These are phyloP conservation scores for Battus philenor DNA, from an alignment of 1,140 invertebrate genomes.

Conservation along the genomic window DNA sequence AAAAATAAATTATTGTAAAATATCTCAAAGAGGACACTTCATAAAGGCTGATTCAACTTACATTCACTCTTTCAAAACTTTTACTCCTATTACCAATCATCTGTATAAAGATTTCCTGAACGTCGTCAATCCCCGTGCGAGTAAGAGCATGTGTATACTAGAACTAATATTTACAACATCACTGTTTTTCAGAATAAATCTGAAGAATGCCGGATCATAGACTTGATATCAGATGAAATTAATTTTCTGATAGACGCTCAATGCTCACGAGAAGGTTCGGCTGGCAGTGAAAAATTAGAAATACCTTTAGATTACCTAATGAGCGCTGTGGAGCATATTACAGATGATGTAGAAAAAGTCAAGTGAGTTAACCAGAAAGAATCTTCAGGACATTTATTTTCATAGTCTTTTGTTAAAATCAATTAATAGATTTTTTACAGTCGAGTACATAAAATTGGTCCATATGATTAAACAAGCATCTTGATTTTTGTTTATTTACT, in stretches of 20 bases:
- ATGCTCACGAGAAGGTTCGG: slow-evolving; percentile 23
- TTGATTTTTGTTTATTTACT: too few relatives aligned
- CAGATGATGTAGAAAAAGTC: slow-evolving; percentile 47
- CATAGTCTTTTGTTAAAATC: too few relatives aligned
- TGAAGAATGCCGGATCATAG: slow-evolving; percentile 49
- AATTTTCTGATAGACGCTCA: slow-evolving; percentile 45
- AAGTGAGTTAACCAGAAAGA: slow-evolving; percentile 44
- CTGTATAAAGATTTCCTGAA: not conserved
- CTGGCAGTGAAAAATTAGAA: slow-evolving; percentile 35
- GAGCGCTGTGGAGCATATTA: slow-evolving; percentile 45
- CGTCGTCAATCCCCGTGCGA: too few relatives aligned
- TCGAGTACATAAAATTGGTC: too few relatives aligned
- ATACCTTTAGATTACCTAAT: slow-evolving; percentile 53
- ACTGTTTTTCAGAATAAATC: slow-evolving; percentile 45
- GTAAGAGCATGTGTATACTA: too few relatives aligned
- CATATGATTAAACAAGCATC: too few relatives aligned
- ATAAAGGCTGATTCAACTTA: too few relatives aligned
- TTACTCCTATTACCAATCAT: not conserved
- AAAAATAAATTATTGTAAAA: too few relatives aligned
- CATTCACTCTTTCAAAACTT: not conserved
- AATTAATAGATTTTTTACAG: too few relatives aligned
- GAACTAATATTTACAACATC: too few relatives aligned
- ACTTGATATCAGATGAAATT: slow-evolving; percentile 57
- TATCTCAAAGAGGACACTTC: too few relatives aligned
- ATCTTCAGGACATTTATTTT: too few relatives aligned